Evolutionary conservation across 2,113 vertebrate species (phyloP), one percentile per base, ranked within the genome.

Genomic region (Astur gentilis): DNA sequence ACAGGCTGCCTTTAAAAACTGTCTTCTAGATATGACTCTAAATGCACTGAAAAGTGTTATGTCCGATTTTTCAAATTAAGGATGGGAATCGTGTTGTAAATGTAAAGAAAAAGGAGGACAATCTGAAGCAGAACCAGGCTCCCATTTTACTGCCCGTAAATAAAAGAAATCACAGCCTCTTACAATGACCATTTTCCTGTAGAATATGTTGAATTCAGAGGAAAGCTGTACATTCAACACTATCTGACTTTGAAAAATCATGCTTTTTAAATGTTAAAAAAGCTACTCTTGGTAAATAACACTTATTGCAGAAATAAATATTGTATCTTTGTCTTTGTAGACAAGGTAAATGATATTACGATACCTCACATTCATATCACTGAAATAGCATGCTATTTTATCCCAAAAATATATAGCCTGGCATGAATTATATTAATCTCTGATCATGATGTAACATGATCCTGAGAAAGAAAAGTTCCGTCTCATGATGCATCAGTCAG

Each of bases 401-500:
- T 32, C 40, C 50, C 16, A 19, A 47, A 71, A 84, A 70, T 16
- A 13, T 36, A 71, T 40, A 75, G 29, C 27, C 42, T 62, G 26
- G 12, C 29, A 58, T 67, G 31, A 83, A 67, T 88, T 72, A 25
- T 11, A 54, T 50, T n/a, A 71, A 82, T 71, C 61, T 31, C 29
- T 50, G 31, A 36, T 57, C 38, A 55, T 27, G 11, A 61, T 27
- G 15, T 32, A 61, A 83, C 2, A 1, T 2, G 25, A 31, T 58
- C n/a, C 47, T 44, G 38, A 57, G 60, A 71, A 77, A 45, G n/a
- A 61, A 15, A 79, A 45, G 57, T 47, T 83, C 49, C 49, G 67
- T 36, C 52, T 77, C 42, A 18, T 71, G 52, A 47, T 80, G 57
- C n/a, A 10, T 23, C 0, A 0, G 9, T 19, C 8, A 27, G 2